Conservation (phyloP, 2,888 invertebrate genomes). For the Volucella inanis region DNA sequence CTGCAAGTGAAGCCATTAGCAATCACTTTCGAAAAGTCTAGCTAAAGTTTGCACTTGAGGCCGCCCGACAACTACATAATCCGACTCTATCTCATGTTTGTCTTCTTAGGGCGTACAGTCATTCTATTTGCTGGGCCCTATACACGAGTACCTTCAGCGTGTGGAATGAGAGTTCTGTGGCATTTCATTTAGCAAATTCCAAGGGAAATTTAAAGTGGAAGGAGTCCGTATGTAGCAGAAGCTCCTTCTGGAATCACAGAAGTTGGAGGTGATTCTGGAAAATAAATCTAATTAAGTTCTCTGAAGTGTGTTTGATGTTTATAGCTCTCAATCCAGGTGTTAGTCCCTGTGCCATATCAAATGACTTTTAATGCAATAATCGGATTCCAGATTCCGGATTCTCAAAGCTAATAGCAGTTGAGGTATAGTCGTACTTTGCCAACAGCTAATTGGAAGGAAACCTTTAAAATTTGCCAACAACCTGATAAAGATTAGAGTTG, state of each 20-base stretch:
- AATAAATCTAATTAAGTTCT: constrained; percentile 55
- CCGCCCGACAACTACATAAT: not conserved
- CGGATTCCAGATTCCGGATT: too few relatives aligned
- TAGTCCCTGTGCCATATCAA: constrained; percentile 14
- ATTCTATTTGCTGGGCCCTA: too few relatives aligned
- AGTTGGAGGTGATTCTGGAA: constrained; percentile 26
- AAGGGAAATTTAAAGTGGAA: constrained; percentile 1
- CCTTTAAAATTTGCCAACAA: too few relatives aligned
- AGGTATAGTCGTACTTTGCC: too few relatives aligned
- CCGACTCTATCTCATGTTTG: not conserved
- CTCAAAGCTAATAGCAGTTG: too few relatives aligned
- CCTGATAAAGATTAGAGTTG: too few relatives aligned
- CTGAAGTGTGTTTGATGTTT: constrained; percentile 4
- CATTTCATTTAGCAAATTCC: not conserved
- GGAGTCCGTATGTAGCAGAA: not conserved
- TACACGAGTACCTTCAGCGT: too few relatives aligned
- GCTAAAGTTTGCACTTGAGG: constrained; percentile 5
- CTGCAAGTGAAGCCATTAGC: constrained; percentile 49
- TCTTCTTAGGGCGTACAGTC: not conserved
- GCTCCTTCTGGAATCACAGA: constrained; percentile 9
- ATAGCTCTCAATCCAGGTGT: constrained; percentile 1
- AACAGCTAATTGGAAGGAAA: too few relatives aligned
- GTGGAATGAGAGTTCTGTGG: too few relatives aligned
- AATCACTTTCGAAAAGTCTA: constrained; percentile 19
- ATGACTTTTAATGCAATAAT: constrained; percentile 7